Evolutionary conservation across 2,888 invertebrate species (phyloP), one percentile per base, ranked within the genome.

Genomic region (Corythucha ciliata): DNA sequence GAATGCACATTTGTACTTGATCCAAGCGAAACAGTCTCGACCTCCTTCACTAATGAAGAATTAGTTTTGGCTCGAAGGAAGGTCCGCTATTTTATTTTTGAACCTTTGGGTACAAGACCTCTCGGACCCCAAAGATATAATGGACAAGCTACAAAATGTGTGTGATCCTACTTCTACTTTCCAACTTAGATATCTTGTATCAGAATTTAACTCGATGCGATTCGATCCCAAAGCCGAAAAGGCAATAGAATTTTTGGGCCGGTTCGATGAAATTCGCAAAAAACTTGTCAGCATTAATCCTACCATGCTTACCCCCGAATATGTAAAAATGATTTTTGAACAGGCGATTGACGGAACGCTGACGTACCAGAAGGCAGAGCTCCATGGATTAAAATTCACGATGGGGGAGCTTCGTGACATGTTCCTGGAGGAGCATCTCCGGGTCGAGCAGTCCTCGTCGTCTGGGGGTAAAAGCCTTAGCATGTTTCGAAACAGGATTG

Each of bases 381-480:
- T 47, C 16, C 34, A 36, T 4, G 10, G 16, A 6, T 47, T 36
- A 16, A 36, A 22, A 5, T 47, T 47, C 36, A 16, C 47, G 3
- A 5, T 36, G 12, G n/a, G 36, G 4, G 47, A 47, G 24, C 16
- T 47, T 7, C 4, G 36, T 10, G 47, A 47, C 36, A 47, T 47
- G 47, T 16, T 47, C 36, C 47, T 36, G 7, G 36, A 7, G 47
- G 47, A 47, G 45, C 45, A 45, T 7, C 33, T 45, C 32, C 25
- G 42, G 14, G 7, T 16, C 14, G 42, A 26, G 4, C 25, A 22
- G 16, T 10, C 44, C 10, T 44, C 32, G 18, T n/a, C n/a, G n/a
- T n/a, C n/a, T n/a, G n/a, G n/a, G n/a, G n/a, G n/a, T n/a, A n/a
- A n/a, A n/a, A n/a, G n/a, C n/a, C n/a, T n/a, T n/a, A n/a, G n/a